Conservation (phyloP, 1,140 invertebrate genomes). For the Sycobia sp. region DNA sequence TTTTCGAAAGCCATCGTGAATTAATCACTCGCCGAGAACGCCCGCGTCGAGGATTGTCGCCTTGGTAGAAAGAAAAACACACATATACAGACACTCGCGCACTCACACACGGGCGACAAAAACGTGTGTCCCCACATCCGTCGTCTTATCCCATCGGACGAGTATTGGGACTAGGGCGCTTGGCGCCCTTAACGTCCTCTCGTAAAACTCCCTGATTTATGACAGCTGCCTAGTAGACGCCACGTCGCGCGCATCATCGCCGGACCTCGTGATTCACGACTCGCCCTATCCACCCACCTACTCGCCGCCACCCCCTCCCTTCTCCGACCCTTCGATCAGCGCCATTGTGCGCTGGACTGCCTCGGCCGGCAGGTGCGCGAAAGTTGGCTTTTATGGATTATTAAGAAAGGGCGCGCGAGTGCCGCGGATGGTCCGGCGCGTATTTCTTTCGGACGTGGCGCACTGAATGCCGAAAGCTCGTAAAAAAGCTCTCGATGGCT, state of each 20-base stretch:
- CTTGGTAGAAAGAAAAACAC: too few relatives aligned
- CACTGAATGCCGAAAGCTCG: neutral
- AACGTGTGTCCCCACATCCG: too few relatives aligned
- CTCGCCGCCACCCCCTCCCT: neutral
- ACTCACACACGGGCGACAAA: too few relatives aligned
- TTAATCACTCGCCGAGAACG: too few relatives aligned
- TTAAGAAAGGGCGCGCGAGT: slow-evolving; percentile 10
- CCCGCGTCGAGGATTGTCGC: too few relatives aligned
- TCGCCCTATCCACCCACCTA: neutral
- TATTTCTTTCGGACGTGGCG: neutral
- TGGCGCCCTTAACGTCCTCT: slow-evolving; percentile 8
- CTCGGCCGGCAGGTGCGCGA: slow-evolving; percentile 3
- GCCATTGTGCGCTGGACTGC: too few relatives aligned
- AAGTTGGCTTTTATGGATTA: slow-evolving; percentile 4
- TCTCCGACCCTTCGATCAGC: neutral
- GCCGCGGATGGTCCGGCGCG: neutral
- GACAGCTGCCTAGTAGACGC: slow-evolving; percentile 6
- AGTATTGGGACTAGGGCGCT: neutral
- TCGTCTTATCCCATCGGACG: neutral
- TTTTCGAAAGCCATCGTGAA: too few relatives aligned
- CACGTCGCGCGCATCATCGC: slow-evolving; percentile 12
- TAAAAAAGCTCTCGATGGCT: neutral
- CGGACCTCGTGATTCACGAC: neutral
- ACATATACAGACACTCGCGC: too few relatives aligned
- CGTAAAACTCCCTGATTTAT: slow-evolving; percentile 31